Base-by-base conservation (phyloP, 1,140 invertebrate species). In the Megalopta genalis region DNA sequence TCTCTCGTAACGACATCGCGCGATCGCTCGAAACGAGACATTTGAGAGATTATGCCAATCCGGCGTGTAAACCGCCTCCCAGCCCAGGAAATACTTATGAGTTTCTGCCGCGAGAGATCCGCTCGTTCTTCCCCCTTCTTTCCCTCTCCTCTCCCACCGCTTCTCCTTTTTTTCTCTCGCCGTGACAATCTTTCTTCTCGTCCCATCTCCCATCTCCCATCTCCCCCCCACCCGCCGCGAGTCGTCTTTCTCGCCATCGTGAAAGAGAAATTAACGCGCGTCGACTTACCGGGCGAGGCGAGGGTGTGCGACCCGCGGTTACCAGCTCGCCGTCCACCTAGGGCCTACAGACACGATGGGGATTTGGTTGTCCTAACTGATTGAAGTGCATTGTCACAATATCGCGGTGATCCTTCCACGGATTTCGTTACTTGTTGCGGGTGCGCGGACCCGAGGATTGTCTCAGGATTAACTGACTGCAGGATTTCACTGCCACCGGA, bases 41-140 rank as follows among this genome's bases (percentile, higher is more conserved):
- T 93, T 90, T 90, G 82, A 89, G 78, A 90, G 86, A 93, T 92
- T 91, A 92, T 92, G 91, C 89, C 91, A 93, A 93, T 93, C 81
- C 86, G 68, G 72, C 62, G 79, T 66, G 77, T 79, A 74, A 79
- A 79, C 77, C 70, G 73, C 52, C 77, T 71, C 18, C 57, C 21
- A n/a, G 52, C 25, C 39, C n/a, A 60, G 70, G 77, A 65, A 62
- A 79, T 79, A 79, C 77, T 79, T 74, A 60, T 52, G 70, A 79
- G 60, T 79, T 79, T 74, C 70, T 27, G 46, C 62, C 69, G 37
- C 21, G 67, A 60, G 67, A 60, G 10, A 12, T 21, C 32, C 52
- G 10, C 23, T 21, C 8, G 10, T 21, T 8, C 12, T 74, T 52
- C 60, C 25, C 54, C 16, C 4, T 21, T 14, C 49, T 4, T 10